Conservation (phyloP, 1,140 invertebrate species). For the Fopius arisanus region DNA sequence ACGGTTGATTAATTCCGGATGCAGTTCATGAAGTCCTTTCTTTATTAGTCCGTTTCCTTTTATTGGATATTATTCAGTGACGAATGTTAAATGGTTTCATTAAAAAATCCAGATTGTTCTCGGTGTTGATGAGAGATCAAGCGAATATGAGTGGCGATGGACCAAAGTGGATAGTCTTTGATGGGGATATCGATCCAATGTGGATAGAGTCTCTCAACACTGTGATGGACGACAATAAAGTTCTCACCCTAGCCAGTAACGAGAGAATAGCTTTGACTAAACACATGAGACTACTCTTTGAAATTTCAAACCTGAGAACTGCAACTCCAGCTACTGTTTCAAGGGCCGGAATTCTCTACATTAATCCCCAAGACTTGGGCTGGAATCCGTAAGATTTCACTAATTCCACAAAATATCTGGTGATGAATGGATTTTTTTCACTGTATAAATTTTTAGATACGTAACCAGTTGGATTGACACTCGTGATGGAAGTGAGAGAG, state of each 20-base stretch:
- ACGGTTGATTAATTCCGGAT: too few relatives aligned
- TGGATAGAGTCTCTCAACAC: constrained; percentile 96
- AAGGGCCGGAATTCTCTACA: constrained; percentile 87
- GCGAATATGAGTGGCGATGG: constrained; percentile 85
- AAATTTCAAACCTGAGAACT: constrained; percentile 87
- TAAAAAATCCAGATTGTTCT: constrained; percentile 75
- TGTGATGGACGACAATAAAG: constrained; percentile 87
- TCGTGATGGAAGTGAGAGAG: constrained; percentile 74
- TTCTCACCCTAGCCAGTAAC: constrained; percentile 89
- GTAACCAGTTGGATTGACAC: constrained; percentile 94
- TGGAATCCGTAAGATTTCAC: constrained; percentile 86
- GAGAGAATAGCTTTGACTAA: constrained; percentile 92
- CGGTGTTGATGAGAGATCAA: constrained; percentile 91
- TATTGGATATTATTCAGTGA: too few relatives aligned
- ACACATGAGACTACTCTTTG: constrained; percentile 91
- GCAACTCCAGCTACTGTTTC: constrained; percentile 97
- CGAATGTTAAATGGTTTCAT: too few relatives aligned
- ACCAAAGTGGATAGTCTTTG: constrained; percentile 95
- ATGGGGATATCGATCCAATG: constrained; percentile 97
- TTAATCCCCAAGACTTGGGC: constrained; percentile 93
- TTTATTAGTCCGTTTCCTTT: too few relatives aligned
- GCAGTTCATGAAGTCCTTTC: too few relatives aligned
- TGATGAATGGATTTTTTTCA: too few relatives aligned
- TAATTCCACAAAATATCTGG: too few relatives aligned
- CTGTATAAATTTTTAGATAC: constrained; percentile 64